phyloP scores from a whole-genome alignment of 2,113 vertebrate species.

The Periophthalmodon schlosseri region DNA sequence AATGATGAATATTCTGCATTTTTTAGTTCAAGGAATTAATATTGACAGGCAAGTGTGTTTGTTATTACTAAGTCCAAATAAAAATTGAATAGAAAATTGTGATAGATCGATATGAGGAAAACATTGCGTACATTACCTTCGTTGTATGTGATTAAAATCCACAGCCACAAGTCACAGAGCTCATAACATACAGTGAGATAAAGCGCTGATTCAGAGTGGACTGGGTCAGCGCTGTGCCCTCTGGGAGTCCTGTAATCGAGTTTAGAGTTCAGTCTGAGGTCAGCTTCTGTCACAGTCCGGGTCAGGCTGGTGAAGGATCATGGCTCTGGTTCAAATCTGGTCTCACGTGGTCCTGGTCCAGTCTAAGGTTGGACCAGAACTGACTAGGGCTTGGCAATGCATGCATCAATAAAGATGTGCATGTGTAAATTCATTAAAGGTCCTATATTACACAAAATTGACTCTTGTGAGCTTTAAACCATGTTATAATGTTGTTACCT shows the following conservation, averaged over 20 bases:
- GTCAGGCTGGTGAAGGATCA: slow-evolving; percentile 47
- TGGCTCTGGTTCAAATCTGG: slow-evolving; percentile 57
- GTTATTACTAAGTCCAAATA: no score
- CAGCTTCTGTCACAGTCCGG: slow-evolving; percentile 58
- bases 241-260: slow-evolving; percentile 64
- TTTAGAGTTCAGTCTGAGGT: slow-evolving; percentile 37
- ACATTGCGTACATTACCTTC: background rate
- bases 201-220: slow-evolving; percentile 39
- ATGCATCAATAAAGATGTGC: no score
- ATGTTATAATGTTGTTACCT: no score
- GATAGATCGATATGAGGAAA: no score
- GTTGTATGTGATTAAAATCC: background rate
- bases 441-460: no score
- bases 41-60: no score
- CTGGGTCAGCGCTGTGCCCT: slow-evolving; percentile 11
- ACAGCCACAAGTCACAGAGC: slow-evolving; percentile 7
- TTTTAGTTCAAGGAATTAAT: no score
- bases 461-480: no score
- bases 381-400: no score
- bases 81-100: no score
- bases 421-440: no score
- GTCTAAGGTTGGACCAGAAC: slow-evolving; percentile 28
- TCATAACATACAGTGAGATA: slow-evolving; percentile 4
- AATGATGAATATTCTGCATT: no score
- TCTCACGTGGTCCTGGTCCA: background rate